Percentiles rank a stretch among this genome's conserved stretches.
Conservation (phyloP, 2,797 vertebrate species). For the Xerus rutilus region DNA sequence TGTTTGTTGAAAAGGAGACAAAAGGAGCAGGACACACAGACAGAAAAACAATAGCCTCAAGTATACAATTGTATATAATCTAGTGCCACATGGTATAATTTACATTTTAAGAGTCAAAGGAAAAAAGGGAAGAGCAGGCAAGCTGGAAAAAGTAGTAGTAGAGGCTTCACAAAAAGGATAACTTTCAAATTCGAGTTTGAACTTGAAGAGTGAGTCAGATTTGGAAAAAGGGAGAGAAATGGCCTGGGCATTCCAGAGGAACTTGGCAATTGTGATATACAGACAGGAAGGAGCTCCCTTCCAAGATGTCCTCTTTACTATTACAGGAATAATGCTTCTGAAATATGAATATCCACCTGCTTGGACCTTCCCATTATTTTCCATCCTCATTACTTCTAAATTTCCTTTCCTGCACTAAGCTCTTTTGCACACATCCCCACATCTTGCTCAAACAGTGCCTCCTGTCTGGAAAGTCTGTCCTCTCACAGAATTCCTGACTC, state of each 20-base stretch:
- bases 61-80: neutral
- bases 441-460: neutral
- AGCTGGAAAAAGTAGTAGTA: neutral
- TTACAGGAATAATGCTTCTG: neutral
- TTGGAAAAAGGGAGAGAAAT: neutral
- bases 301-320: neutral
- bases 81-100: neutral
- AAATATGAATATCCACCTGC: neutral
- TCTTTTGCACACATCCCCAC: neutral
- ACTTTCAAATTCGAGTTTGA: neutral
- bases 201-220: neutral
- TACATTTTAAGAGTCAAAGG: conserved; percentile 11
- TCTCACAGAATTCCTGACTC: neutral
- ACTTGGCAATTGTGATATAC: neutral
- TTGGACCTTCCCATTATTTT: neutral
- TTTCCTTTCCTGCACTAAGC: neutral
- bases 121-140: neutral
- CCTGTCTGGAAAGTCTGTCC: neutral
- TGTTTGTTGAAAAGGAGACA: neutral
- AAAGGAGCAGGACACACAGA: neutral
- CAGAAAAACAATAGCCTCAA: neutral
- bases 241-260: neutral
- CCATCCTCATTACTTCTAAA: neutral
- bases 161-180: conserved; percentile 1
- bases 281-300: neutral